These are phyloP conservation scores for Halotydeus destructor DNA, from an alignment of 1,140 invertebrate genomes.

Conservation along the genomic window DNA sequence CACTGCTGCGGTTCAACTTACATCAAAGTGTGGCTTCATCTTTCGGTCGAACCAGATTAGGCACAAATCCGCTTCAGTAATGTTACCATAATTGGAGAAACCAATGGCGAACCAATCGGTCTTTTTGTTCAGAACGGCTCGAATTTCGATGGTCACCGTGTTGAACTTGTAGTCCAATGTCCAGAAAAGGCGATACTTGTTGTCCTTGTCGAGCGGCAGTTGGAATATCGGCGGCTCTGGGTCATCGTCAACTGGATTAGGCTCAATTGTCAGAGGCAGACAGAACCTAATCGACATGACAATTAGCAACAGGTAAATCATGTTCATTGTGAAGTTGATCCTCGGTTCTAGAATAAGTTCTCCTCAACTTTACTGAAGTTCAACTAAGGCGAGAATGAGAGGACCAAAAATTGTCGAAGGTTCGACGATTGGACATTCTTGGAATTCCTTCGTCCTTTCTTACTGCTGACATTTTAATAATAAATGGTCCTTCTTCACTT, in stretches of 20 bases:
- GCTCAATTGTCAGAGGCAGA: background rate
- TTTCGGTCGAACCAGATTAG: constrained; percentile 51
- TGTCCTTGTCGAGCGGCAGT: constrained; percentile 14
- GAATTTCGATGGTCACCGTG: constrained; percentile 17
- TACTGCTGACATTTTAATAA: too few relatives aligned
- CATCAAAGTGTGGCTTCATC: constrained; percentile 40
- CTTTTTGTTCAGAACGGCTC: constrained; percentile 12
- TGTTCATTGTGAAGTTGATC: background rate
- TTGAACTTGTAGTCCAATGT: constrained; percentile 18
- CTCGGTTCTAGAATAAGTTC: too few relatives aligned
- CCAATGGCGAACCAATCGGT: constrained; percentile 57
- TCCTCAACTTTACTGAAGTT: background rate
- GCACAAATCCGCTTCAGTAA: constrained; percentile 58
- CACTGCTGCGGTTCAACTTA: constrained; percentile 21
- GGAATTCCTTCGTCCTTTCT: background rate
- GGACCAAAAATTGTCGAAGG: background rate
- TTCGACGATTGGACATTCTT: background rate
- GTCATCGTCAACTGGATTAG: background rate
- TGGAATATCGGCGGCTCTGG: constrained; percentile 11
- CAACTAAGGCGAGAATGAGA: background rate
- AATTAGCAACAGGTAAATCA: background rate
- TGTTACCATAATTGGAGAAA: constrained; percentile 68
- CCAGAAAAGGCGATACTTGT: constrained; percentile 19
- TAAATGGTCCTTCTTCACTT: too few relatives aligned
- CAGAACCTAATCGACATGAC: background rate